Percentiles rank a stretch among this genome's conserved stretches.
Conservation (phyloP, 2,113 vertebrate genomes). For the Elephas maximus region DNA sequence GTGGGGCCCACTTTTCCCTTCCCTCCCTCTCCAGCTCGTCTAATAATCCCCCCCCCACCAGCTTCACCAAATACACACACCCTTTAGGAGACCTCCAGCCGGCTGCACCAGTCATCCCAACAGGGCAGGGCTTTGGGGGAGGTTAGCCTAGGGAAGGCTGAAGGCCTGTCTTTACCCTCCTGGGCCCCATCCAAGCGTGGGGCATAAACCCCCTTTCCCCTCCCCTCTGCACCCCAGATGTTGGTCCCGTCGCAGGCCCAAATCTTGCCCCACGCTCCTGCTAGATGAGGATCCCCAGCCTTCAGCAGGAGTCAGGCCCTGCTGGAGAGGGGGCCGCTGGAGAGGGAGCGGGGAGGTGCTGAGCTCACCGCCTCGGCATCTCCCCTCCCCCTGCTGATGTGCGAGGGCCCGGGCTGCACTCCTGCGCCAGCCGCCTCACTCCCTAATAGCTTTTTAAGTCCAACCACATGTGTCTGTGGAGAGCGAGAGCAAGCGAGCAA, state of each 20-base stretch:
- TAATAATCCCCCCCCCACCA: constrained; percentile 36
- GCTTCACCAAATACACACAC: neutral
- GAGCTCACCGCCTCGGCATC: constrained; percentile 82
- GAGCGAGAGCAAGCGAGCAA: neutral
- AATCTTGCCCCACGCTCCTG: constrained; percentile 16
- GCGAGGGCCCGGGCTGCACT: constrained; percentile 76
- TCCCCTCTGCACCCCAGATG: neutral
- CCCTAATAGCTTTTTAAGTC: constrained; percentile 87
- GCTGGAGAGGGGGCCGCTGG: constrained; percentile 79
- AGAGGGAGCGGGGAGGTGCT: constrained; percentile 88
- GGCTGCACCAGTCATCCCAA: neutral
- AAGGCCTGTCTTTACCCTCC: constrained; percentile 8
- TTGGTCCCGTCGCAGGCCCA: neutral
- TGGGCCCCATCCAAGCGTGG: neutral
- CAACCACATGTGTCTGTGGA: constrained; percentile 85
- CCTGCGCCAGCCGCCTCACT: constrained; percentile 77
- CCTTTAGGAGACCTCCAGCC: constrained; percentile 53
- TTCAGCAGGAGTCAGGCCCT: constrained; percentile 38
- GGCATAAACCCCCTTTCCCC: neutral
- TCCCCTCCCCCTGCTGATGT: constrained; percentile 80
- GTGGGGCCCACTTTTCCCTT: constrained; percentile 79
- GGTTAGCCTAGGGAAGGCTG: neutral
- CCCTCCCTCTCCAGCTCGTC: constrained; percentile 5
- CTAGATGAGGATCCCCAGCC: constrained; percentile 75
- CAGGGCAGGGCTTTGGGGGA: constrained; percentile 22